These are phyloP conservation scores for Epicampocera succincta DNA, from an alignment of 2,888 invertebrate genomes.

Conservation along the genomic window DNA sequence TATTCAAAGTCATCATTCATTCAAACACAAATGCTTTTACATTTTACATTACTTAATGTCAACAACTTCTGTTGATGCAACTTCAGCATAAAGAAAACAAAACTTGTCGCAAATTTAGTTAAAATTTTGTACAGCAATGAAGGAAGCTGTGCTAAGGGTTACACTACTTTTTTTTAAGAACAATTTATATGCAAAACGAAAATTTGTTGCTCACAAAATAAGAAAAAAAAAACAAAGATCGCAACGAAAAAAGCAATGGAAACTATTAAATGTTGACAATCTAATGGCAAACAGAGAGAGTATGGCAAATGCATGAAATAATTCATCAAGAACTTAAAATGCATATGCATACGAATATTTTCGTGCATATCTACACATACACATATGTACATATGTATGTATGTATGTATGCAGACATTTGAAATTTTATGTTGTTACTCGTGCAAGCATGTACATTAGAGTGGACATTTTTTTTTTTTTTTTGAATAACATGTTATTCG, in stretches of 20 bases:
- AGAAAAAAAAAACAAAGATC: constrained; percentile 19
- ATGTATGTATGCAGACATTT: too few relatives aligned
- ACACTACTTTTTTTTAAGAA: constrained; percentile 17
- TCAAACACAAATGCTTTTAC: constrained; percentile 59
- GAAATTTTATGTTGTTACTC: too few relatives aligned
- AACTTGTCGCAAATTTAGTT: constrained; percentile 56
- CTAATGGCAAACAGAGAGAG: constrained; percentile 56
- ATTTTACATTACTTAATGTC: constrained; percentile 66
- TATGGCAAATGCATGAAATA: constrained; percentile 56
- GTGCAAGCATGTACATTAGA: too few relatives aligned
- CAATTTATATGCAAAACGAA: constrained; percentile 25
- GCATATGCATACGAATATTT: too few relatives aligned
- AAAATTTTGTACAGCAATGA: constrained; percentile 36
- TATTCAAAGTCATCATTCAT: constrained; percentile 67
- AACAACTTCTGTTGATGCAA: constrained; percentile 61
- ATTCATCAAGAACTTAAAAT: constrained; percentile 46
- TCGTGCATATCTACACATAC: too few relatives aligned
- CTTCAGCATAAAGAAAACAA: constrained; percentile 49
- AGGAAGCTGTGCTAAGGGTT: constrained; percentile 42
- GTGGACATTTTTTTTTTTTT: too few relatives aligned
- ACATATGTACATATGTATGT: too few relatives aligned
- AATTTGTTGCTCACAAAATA: constrained; percentile 31
- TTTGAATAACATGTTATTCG: too few relatives aligned
- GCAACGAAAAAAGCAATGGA: constrained; percentile 31
- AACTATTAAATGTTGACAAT: constrained; percentile 57